Evolutionary conservation across 2,113 vertebrate genomes (phyloP).

Genomic region (Sigmodon hispidus): DNA sequence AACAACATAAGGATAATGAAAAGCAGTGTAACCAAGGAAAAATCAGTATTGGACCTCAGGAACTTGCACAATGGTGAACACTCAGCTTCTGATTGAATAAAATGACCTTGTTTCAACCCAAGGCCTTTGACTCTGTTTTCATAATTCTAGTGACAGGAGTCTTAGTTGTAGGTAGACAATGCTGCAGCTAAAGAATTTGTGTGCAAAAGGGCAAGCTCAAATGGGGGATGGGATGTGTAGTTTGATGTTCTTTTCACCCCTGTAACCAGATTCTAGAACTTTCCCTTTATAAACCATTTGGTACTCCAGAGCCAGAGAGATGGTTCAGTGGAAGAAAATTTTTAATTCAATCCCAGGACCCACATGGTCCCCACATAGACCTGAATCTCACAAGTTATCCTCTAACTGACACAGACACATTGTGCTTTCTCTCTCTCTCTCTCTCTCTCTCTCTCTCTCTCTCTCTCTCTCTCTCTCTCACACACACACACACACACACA

Average conservation of each 20-base stretch:
- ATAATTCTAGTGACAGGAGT: neutral
- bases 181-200: neutral
- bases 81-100: neutral
- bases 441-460: too few relatives aligned
- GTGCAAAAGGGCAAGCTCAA: neutral
- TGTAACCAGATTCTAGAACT: neutral
- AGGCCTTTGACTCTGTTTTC: neutral
- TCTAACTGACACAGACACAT: neutral
- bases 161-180: neutral
- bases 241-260: neutral
- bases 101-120: neutral
- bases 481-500: neutral
- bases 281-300: conserved; percentile 1
- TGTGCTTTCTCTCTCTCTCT: neutral
- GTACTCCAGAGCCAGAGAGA: neutral
- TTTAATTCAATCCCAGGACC: neutral
- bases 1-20: neutral
- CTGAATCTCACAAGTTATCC: neutral
- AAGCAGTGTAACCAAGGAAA: neutral
- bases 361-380: neutral
- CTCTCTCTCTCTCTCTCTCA: too few relatives aligned
- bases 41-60: neutral
- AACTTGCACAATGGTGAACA: neutral
- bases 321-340: neutral
- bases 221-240: neutral